Base-by-base conservation (phyloP, 2,888 invertebrate species). In the Coenonympha glycerion region DNA sequence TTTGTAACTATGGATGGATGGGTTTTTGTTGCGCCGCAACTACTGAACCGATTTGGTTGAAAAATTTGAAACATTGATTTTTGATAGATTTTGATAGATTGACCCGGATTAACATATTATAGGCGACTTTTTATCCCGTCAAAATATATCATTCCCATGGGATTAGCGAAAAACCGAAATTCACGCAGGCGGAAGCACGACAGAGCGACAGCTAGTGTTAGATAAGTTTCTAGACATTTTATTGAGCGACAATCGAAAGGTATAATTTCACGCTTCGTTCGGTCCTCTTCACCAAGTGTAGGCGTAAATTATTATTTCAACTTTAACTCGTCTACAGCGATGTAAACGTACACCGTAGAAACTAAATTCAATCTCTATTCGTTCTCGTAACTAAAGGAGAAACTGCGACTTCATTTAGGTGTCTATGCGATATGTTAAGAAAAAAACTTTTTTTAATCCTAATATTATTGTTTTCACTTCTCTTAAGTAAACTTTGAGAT, bases 341-440 rank as follows among this genome's bases (percentile, higher is more conserved):
- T 58, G 56, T 57, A 57, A 59, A 50, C 47, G 50, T 48, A 48
- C 30, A 51, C 41, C 11, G n/a, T 41, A 42, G 40, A 37, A 36
- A 33, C 22, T 65, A 65, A 64, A 71, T 70, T 68, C 64, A 66
- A 63, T 59, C 65, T 64, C 76, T 76, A 78, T 81, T 79, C 79
- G 79, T 83, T 80, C 76, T 77, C 76, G 65, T 74, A 76, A 84
- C 24, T 24, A n/a, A n/a, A 9, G 24, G 6, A 39, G 13, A 15
- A 22, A 39, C 22, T 15, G 24, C 4, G 24, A 39, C 39, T 39
- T 39, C 15, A 9, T 19, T 36, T 36, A 36, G 8, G 31, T 6
- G n/a, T 13, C 6, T 6, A 15, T 11, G 6, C 6, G 24, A 6
- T 33, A 16, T 3, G 9, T 33, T 31, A 2, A 8, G 6, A 3